Evolutionary conservation across 2,797 vertebrate species (phyloP), one percentile per base, ranked within the genome.

Genomic region (Cossypha dichroa): DNA sequence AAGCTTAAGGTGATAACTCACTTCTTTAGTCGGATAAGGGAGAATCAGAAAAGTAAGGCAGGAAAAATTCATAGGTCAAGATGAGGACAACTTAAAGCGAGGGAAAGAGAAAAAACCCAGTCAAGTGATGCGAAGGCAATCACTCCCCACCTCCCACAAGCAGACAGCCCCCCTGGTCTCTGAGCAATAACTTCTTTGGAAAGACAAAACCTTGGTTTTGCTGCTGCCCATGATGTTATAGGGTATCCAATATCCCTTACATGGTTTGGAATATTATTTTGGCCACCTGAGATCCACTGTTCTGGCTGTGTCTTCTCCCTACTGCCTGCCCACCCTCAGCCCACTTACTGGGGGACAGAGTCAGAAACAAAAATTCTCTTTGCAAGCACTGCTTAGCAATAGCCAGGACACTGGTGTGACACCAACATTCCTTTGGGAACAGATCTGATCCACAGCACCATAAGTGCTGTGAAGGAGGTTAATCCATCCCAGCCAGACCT

Each of bases 261-360:
- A 23, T 16, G 26, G 11, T 46, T 18, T 28, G 36, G 9, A 68
- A 64, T n/a, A 34, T 13, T 1, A 11, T 34, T 76, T 64, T 80
- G 55, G 31, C 46, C 40, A 29, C 2, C 26, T 41, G 41, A 45
- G n/a, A 36, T 28, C 28, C 1, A 2, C n/a, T 58, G 28, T 33
- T 48, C 19, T 12, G 8, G 7, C 36, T 59, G 19, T 51, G 36
- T n/a, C 11, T 9, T 26, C 6, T 41, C 36, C 49, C 48, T 68
- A 0, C 10, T 1, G 0, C n/a, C 31, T 63, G 10, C 18, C 19
- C 10, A 58, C 17, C 22, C 34, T 62, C 54, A 75, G 29, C 29
- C 15, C 15, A 5, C 26, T 11, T 31, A 8, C 14, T 0, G 0
- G 8, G 14, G 16, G 36, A 2, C 13, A 40, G 56, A 43, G 33